phyloP scores from a whole-genome alignment of 2,888 invertebrate genomes.

The Nasonia oneida region DNA sequence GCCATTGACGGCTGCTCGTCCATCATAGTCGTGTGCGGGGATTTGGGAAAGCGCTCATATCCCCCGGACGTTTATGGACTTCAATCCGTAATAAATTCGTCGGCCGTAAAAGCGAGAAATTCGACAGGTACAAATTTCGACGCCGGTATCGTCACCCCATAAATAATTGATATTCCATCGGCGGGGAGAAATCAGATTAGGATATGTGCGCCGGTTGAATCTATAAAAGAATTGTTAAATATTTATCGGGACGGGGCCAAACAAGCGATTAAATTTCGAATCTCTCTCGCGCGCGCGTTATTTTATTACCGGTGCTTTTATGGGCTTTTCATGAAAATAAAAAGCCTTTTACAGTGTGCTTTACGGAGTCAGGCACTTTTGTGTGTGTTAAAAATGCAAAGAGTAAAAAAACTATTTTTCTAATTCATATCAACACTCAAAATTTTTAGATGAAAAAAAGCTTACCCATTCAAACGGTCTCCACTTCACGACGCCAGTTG shows the following conservation, averaged over 20 bases:
- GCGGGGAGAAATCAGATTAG: conserved; percentile 44
- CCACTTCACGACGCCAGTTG: neutral
- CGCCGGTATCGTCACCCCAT: conserved; percentile 48
- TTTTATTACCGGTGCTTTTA: neutral
- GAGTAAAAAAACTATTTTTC: too few relatives aligned
- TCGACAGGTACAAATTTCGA: conserved; percentile 58
- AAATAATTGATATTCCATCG: conserved; percentile 61
- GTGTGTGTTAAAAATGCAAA: neutral
- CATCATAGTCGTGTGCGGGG: conserved; percentile 58
- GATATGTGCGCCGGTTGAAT: conserved; percentile 33
- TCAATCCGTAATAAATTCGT: conserved; percentile 61
- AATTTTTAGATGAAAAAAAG: neutral
- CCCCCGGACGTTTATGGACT: conserved; percentile 61
- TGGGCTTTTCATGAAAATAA: conserved; percentile 7
- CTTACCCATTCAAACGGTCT: neutral
- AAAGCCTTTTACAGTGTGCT: conserved; percentile 25
- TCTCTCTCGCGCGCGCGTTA: conserved; percentile 4
- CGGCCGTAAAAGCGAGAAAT: conserved; percentile 54
- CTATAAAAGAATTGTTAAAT: conserved; percentile 55
- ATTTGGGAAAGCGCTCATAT: conserved; percentile 49
- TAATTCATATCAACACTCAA: too few relatives aligned
- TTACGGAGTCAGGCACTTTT: neutral
- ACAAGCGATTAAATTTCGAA: conserved; percentile 47
- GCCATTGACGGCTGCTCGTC: conserved; percentile 52
- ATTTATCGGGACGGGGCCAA: conserved; percentile 43